Conservation (phyloP, 2,888 invertebrate species). For the Habrosyne pyritoides region DNA sequence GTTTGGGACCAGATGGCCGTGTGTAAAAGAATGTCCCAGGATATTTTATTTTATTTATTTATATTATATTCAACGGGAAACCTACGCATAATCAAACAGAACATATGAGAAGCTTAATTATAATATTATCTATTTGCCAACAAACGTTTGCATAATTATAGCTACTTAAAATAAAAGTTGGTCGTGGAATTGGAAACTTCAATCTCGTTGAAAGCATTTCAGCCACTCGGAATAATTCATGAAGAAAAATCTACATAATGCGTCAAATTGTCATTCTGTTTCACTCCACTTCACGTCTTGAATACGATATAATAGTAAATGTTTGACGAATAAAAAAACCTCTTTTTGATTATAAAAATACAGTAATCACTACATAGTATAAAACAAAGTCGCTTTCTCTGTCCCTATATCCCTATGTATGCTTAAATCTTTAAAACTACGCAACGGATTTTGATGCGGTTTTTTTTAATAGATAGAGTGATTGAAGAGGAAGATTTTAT, state of each 20-base stretch:
- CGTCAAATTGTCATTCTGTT: conserved; percentile 1
- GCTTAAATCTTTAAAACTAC: no score
- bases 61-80: no score
- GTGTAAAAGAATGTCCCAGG: no score
- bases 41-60: no score
- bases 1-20: no score
- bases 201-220: conserved; percentile 2
- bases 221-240: conserved; percentile 1
- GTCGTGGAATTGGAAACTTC: background rate
- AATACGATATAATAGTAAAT: background rate
- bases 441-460: no score
- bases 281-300: background rate
- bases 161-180: background rate
- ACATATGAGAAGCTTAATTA: background rate
- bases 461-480: no score
- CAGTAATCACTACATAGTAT: no score
- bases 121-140: background rate
- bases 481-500: no score
- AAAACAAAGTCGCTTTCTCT: no score
- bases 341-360: background rate
- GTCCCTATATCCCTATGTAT: no score
- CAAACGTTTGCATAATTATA: conserved; percentile 1
- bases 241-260: background rate
- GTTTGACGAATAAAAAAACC: background rate
- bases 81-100: background rate